Evolutionary conservation across 2,888 invertebrate species (phyloP).

Genomic region (Yponomeuta malinellus): DNA sequence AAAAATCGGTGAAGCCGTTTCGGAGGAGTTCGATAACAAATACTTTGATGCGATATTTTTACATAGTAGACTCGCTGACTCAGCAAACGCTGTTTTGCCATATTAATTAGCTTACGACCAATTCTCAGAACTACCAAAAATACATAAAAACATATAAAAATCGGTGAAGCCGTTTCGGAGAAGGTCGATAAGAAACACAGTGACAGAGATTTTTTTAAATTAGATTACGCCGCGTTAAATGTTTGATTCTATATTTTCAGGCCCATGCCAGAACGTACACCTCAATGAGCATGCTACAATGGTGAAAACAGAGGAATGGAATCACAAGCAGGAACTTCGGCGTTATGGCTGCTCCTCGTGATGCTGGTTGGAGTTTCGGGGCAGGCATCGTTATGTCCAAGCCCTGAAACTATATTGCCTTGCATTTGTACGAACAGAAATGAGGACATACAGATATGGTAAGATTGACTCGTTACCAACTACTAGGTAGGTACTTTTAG

Average conservation of each 20-base stretch:
- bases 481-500: neutral
- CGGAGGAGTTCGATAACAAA: too few species aligned
- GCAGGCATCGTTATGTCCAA: slow-evolving; percentile 77
- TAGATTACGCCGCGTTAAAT: neutral
- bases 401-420: slow-evolving; percentile 85
- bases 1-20: too few species aligned
- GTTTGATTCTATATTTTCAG: neutral
- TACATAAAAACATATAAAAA: too few species aligned
- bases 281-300: slow-evolving; percentile 53
- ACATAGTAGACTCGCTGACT: too few species aligned
- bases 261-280: slow-evolving; percentile 2
- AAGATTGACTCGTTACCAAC: slow-evolving; percentile 26
- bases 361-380: slow-evolving; percentile 33
- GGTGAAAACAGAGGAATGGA: slow-evolving; percentile 59
- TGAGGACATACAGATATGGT: slow-evolving; percentile 92
- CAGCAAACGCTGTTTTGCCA: too few species aligned
- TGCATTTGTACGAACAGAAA: slow-evolving; percentile 87
- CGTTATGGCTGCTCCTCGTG: slow-evolving; percentile 48
- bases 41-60: too few species aligned
- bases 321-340: slow-evolving; percentile 44
- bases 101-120: too few species aligned
- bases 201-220: too few species aligned
- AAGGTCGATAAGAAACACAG: too few species aligned
- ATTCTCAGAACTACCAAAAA: too few species aligned
- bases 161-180: too few species aligned